A percentile compares a stretch with the other conserved stretches of the same genome.
Conservation (phyloP, 1,140 invertebrate genomes). For the Drosophila sechellia region DNA sequence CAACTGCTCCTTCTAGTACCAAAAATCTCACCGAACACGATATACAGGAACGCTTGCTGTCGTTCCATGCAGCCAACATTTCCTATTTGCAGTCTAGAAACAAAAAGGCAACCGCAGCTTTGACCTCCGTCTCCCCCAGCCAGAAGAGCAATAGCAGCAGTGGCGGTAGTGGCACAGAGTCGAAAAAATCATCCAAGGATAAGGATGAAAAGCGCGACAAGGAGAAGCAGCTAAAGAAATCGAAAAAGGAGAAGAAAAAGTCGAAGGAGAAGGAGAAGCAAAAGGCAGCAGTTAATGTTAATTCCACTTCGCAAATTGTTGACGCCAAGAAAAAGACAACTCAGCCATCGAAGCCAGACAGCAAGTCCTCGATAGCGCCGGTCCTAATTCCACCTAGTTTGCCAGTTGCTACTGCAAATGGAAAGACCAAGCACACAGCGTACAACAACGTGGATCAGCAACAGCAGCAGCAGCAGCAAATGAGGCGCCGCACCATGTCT, state of each 20-base stretch:
- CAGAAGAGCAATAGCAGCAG: conserved; percentile 31
- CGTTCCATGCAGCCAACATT: conserved; percentile 87
- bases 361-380: conserved; percentile 9
- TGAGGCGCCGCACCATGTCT: conserved; percentile 67
- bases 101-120: conserved; percentile 84
- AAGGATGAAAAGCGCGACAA: conserved; percentile 64
- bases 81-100: conserved; percentile 86
- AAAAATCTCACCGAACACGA: conserved; percentile 85
- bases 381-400: conserved; percentile 1
- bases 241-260: conserved; percentile 72
- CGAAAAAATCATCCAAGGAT: conserved; percentile 57
- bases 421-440: conserved; percentile 51
- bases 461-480: conserved; percentile 35
- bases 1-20: conserved; percentile 17
- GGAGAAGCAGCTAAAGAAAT: conserved; percentile 64
- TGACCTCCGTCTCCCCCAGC: conserved; percentile 11
- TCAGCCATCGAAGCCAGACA: conserved; percentile 14
- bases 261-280: conserved; percentile 64
- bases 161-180: conserved; percentile 27
- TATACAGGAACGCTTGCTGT: conserved; percentile 87
- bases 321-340: conserved; percentile 53
- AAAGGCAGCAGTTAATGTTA: conserved; percentile 25
- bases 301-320: neutral
- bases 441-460: conserved; percentile 15
- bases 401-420: conserved; percentile 34